Base-by-base conservation (phyloP, 2,888 invertebrate genomes). In the Crematogaster levior region DNA sequence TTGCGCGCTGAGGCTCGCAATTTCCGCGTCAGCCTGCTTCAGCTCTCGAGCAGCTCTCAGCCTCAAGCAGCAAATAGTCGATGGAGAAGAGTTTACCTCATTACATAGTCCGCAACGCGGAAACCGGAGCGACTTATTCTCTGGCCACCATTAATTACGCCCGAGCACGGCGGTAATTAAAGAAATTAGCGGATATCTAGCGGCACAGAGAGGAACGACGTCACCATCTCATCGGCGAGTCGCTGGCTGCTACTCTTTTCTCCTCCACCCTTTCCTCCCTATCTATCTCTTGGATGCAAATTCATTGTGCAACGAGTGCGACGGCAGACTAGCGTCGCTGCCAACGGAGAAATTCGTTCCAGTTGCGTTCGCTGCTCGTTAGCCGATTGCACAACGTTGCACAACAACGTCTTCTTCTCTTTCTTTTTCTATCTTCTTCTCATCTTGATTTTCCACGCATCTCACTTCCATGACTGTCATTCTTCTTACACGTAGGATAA, bases 151-250 rank as follows among this genome's bases (percentile, higher is more conserved):
- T 90, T 92, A 91, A 92, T 92, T 92, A 92, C 85, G 84, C 89
- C 82, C 85, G 88, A 77, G 82, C 83, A 84, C 75, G 86, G 82
- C 84, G 86, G 89, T 89, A 91, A 92, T 92, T 92, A 91, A 91
- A 89, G 90, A 90, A 91, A 92, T 91, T 91, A 92, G 88, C 88
- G 86, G 89, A 88, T 86, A 88, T 70, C 84, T 79, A 84, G n/a
- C n/a, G 84, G 61, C 65, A 66, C 60, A 70, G 65, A 34, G 68
- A 53, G 77, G 15, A 40, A 30, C 61, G 74, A 66, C 77, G 40
- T 27, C 72, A 48, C 61, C 74, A 6, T 79, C 79, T 79, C 77
- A 81, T 75, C 61, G 65, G 68, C 24, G 63, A 9, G 30, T 51
- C 43, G 60, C 34, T 61, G 63, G 60, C 82, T 46, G 43, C 40